Evolutionary conservation across 2,113 vertebrate species (phyloP).

Genomic region (Corythoichthys intestinalis): DNA sequence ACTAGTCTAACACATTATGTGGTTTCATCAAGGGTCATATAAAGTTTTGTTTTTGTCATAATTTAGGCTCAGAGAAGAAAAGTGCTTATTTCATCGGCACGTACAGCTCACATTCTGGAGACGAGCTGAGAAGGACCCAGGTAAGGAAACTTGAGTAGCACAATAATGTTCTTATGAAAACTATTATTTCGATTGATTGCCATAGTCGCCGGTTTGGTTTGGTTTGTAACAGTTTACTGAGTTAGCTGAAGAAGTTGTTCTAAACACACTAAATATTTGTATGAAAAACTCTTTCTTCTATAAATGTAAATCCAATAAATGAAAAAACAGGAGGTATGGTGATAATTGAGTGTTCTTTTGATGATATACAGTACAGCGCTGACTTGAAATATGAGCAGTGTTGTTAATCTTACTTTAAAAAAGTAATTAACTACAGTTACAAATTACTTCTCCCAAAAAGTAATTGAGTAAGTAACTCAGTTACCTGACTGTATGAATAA

Average conservation of each 20-base stretch:
- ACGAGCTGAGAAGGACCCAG: slow-evolving; percentile 86
- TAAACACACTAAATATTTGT: not conserved
- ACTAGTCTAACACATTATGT: not conserved
- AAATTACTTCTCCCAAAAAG: too few species aligned
- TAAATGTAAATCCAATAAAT: not conserved
- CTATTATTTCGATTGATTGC: not conserved
- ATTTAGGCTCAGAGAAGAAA: slow-evolving; percentile 88
- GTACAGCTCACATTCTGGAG: slow-evolving; percentile 91
- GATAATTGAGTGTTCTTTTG: not conserved
- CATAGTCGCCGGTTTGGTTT: too few species aligned
- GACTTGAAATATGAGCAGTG: too few species aligned
- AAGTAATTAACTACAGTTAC: too few species aligned
- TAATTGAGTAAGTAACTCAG: too few species aligned
- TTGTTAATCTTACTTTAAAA: too few species aligned
- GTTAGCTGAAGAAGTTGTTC: not conserved
- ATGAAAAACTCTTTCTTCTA: not conserved
- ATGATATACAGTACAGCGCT: too few species aligned
- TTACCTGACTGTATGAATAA: too few species aligned
- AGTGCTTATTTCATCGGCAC: slow-evolving; percentile 95
- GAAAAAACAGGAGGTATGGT: not conserved
- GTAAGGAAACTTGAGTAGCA: slow-evolving; percentile 61
- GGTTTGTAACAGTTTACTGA: not conserved
- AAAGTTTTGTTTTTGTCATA: not conserved
- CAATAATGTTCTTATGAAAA: not conserved
- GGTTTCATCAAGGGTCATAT: not conserved